Evolutionary conservation across 2,113 vertebrate genomes (phyloP).

Genomic region (Suncus etruscus): DNA sequence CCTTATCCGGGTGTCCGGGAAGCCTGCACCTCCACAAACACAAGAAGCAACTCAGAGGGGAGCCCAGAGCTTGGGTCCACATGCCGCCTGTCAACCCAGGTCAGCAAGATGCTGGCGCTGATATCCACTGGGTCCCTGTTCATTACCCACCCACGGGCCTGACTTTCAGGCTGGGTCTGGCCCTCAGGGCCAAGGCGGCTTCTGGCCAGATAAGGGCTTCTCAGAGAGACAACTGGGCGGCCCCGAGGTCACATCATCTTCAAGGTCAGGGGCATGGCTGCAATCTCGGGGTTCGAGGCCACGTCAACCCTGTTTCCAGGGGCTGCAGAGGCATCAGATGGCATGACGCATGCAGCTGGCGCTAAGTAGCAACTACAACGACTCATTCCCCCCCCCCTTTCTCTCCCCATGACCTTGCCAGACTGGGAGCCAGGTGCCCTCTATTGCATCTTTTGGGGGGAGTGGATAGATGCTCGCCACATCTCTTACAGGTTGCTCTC

Average conservation of each 20-base stretch:
- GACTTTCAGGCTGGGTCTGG: conserved; percentile 40
- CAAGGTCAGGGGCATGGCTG: neutral
- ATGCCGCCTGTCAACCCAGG: conserved; percentile 30
- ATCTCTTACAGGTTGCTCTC: conserved; percentile 59
- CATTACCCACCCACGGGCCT: conserved; percentile 59
- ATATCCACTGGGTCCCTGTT: neutral
- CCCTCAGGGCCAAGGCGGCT: conserved; percentile 47
- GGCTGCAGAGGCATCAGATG: neutral
- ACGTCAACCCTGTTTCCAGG: neutral
- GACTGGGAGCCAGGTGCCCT: neutral
- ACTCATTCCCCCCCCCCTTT: no score
- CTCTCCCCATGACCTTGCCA: no score
- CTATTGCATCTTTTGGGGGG: neutral
- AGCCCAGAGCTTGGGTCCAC: neutral
- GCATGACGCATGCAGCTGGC: neutral
- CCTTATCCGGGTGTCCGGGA: no score
- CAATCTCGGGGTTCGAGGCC: neutral
- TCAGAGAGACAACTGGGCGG: conserved; percentile 48
- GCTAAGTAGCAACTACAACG: no score
- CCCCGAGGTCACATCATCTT: conserved; percentile 38
- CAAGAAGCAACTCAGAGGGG: neutral
- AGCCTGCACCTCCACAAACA: no score
- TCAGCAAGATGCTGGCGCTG: conserved; percentile 19
- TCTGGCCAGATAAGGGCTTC: conserved; percentile 53
- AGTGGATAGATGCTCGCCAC: neutral